Evolutionary conservation across 2,888 invertebrate species (phyloP).

Genomic region (Oligia strigilis): DNA sequence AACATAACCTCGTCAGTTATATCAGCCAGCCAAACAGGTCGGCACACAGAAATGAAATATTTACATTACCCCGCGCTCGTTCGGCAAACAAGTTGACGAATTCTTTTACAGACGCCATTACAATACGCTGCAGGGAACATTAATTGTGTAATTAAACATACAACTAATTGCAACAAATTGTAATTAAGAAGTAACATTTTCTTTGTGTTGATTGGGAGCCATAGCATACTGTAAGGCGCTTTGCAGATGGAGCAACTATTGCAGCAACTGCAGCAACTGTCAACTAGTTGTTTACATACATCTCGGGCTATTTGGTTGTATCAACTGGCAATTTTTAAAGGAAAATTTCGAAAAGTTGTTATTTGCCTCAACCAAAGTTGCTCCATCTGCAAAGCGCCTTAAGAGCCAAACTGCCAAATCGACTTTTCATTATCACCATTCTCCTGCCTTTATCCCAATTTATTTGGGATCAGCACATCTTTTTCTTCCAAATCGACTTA

Average conservation of each 20-base stretch:
- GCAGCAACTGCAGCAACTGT: no score
- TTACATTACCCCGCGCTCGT: conserved; percentile 72
- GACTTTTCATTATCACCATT: background rate
- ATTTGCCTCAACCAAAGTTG: no score
- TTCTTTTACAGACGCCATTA: conserved; percentile 29
- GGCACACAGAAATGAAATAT: conserved; percentile 74
- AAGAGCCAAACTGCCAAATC: background rate
- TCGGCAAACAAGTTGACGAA: conserved; percentile 42
- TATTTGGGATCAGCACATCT: no score
- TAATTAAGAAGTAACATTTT: background rate
- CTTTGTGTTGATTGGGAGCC: background rate
- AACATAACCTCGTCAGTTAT: conserved; percentile 69
- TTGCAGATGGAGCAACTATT: no score
- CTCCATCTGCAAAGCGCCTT: no score
- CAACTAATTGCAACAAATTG: background rate
- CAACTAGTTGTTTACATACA: no score
- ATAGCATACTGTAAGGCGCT: no score
- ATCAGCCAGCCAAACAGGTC: conserved; percentile 63
- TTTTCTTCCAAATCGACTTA: background rate
- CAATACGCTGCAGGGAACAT: background rate
- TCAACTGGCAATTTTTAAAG: no score
- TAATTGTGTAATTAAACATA: background rate
- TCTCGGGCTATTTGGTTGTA: no score
- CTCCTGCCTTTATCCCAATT: no score
- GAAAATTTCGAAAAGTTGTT: background rate